Conservation (phyloP, 2,797 vertebrate genomes). For the Molossus alvarezi region DNA sequence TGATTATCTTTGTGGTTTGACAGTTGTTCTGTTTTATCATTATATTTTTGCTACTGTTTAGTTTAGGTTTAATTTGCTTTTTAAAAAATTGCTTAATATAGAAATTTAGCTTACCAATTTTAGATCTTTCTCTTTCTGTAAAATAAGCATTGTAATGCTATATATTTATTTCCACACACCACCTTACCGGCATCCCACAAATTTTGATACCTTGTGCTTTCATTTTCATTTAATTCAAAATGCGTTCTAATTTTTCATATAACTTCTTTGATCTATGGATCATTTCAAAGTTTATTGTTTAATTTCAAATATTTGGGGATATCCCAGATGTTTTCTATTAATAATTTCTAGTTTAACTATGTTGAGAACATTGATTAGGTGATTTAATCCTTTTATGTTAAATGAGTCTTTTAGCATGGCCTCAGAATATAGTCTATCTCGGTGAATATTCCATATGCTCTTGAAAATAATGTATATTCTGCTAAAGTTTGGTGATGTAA, state of each 20-base stretch:
- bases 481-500: background rate
- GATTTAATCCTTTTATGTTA: conserved; percentile 5
- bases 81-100: background rate
- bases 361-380: background rate
- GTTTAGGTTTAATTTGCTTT: background rate
- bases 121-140: conserved; percentile 19
- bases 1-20: background rate
- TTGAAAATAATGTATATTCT: background rate
- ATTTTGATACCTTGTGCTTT: background rate
- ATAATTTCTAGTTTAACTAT: conserved; percentile 52
- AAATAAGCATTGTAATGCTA: background rate
- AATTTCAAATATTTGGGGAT: conserved; percentile 13
- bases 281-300: conserved; percentile 41
- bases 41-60: conserved; percentile 6
- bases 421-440: background rate
- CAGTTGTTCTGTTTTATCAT: background rate
- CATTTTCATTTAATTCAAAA: conserved; percentile 24
- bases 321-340: background rate
- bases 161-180: background rate
- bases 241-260: conserved; percentile 5
- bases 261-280: background rate
- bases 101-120: background rate
- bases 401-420: background rate
- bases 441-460: background rate
- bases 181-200: background rate